These are phyloP conservation scores for Lepidochrysops patricia DNA, from an alignment of 2,888 invertebrate species.

Conservation along the genomic window DNA sequence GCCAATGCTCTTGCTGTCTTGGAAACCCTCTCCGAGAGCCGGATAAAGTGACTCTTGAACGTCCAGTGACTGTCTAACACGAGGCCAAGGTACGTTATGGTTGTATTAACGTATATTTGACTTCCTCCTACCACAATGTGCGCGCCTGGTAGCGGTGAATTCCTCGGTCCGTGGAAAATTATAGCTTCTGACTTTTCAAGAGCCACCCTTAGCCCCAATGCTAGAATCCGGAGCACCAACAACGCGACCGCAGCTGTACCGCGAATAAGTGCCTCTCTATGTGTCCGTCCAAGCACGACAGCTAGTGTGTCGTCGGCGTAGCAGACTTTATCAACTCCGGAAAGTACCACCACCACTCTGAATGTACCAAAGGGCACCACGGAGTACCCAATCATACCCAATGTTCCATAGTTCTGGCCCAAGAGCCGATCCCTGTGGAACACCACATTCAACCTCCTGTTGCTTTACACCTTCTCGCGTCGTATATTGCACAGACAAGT, in stretches of 20 bases:
- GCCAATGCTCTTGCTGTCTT: conserved; percentile 4
- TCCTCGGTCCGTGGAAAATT: no score
- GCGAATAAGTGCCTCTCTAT: conserved; percentile 2
- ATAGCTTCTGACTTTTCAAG: no score
- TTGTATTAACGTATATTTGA: background rate
- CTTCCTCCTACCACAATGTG: background rate
- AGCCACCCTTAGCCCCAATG: background rate
- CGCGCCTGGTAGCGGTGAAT: background rate
- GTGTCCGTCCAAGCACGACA: background rate
- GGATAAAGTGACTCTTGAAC: background rate
- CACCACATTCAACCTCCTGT: no score
- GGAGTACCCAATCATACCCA: no score
- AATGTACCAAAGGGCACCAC: background rate
- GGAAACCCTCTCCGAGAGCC: background rate
- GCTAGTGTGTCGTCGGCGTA: background rate
- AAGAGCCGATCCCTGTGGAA: no score
- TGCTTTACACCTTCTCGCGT: background rate
- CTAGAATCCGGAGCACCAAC: background rate
- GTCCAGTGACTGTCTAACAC: background rate
- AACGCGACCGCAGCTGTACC: conserved; percentile 12
- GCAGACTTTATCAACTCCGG: background rate
- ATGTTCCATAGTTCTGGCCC: no score
- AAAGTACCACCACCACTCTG: no score
- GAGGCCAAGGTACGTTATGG: background rate
- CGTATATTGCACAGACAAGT: background rate